Evolutionary conservation across 2,888 invertebrate genomes (phyloP).

Genomic region (Tiliacea aurago): DNA sequence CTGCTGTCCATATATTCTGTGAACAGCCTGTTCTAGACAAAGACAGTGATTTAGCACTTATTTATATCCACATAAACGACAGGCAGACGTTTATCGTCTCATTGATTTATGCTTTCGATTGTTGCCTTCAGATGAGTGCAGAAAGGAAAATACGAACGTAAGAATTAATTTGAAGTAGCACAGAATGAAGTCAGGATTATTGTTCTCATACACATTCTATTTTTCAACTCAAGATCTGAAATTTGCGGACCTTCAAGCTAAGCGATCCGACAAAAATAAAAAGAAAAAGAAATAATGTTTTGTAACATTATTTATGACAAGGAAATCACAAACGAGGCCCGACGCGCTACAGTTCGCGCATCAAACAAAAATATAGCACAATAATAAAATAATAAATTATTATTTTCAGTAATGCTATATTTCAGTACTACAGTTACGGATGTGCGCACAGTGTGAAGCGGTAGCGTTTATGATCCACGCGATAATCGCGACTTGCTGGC

Average conservation of each 20-base stretch:
- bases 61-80: slow-evolving; percentile 48
- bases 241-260: not conserved
- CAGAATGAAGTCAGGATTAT: not conserved
- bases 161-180: not conserved
- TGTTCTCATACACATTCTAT: not conserved
- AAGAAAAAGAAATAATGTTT: slow-evolving; percentile 5
- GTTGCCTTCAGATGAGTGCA: not conserved
- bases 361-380: slow-evolving; percentile 49
- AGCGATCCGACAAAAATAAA: not conserved
- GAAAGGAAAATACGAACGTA: not conserved
- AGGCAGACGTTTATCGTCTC: slow-evolving; percentile 45
- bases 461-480: slow-evolving; percentile 31
- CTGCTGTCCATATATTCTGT: not conserved
- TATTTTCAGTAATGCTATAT: slow-evolving; percentile 43
- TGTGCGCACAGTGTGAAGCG: slow-evolving; percentile 28
- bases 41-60: slow-evolving; percentile 53
- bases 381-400: slow-evolving; percentile 49
- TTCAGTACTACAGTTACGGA: slow-evolving; percentile 37
- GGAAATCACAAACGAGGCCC: slow-evolving; percentile 15
- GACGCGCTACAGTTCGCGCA: slow-evolving; percentile 6
- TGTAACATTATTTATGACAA: slow-evolving; percentile 37
- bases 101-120: slow-evolving; percentile 42
- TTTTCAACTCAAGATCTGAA: not conserved
- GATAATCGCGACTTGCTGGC: slow-evolving; percentile 23
- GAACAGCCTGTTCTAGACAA: slow-evolving; percentile 31